Percentiles rank a stretch among this genome's conserved stretches.
Conservation (phyloP, 2,888 invertebrate species). For the Drosophila infuscata region DNA sequence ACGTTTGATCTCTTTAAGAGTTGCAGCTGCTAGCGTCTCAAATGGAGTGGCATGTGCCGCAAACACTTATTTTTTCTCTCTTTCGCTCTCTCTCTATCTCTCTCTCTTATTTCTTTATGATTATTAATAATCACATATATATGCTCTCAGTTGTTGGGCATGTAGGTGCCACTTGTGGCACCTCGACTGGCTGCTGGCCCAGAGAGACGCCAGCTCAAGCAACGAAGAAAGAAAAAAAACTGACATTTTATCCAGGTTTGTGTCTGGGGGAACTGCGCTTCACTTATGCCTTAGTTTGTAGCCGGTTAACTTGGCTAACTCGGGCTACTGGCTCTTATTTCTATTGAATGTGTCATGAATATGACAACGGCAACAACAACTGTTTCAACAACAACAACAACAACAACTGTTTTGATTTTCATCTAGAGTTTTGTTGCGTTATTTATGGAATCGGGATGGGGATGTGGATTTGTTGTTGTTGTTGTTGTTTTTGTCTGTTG, state of each 20-base stretch:
- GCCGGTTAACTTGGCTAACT: conserved; percentile 43
- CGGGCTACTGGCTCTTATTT: conserved; percentile 71
- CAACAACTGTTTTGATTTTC: conserved; percentile 73
- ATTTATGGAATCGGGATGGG: conserved; percentile 44
- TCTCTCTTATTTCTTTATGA: background rate
- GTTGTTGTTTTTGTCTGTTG: conserved; percentile 31
- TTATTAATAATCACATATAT: conserved; percentile 5
- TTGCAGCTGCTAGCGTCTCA: conserved; percentile 49
- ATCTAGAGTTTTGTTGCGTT: conserved; percentile 72
- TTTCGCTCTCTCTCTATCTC: background rate
- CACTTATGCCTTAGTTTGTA: conserved; percentile 43
- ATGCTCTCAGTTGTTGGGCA: conserved; percentile 1
- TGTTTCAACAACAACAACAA: conserved; percentile 25
- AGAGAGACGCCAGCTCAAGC: conserved; percentile 52
- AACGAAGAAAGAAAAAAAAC: conserved; percentile 31
- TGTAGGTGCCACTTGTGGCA: conserved; percentile 77
- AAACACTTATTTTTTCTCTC: conserved; percentile 49
- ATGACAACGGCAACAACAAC: conserved; percentile 48
- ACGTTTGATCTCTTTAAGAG: conserved; percentile 33
- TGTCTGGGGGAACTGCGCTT: conserved; percentile 34
- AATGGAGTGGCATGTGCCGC: conserved; percentile 78
- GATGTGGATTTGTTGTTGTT: background rate
- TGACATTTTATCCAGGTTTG: conserved; percentile 67
- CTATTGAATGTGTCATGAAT: conserved; percentile 80
- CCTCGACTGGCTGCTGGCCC: conserved; percentile 52